A percentile compares a stretch with the other conserved stretches of the same genome.
phyloP scores from a whole-genome alignment of 1,140 invertebrate species.

The Ceratitis capitata region DNA sequence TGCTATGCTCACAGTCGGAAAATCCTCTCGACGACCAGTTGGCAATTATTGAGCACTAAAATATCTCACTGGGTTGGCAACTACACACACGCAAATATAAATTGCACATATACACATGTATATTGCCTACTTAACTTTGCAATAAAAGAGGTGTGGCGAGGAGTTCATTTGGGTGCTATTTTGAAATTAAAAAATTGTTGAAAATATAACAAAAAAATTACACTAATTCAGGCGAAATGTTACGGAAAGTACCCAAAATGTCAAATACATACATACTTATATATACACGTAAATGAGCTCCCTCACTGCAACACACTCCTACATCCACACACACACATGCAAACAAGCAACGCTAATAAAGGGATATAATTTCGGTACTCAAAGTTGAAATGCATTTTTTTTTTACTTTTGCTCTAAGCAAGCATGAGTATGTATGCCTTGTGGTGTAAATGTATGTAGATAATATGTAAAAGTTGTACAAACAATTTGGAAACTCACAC shows the following conservation, averaged over 20 bases:
- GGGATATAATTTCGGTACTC: background rate
- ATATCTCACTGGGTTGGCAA: background rate
- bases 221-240: background rate
- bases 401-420: background rate
- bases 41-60: background rate
- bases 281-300: background rate
- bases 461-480: constrained; percentile 2
- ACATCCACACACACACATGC: too few relatives aligned
- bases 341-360: background rate
- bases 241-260: background rate
- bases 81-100: background rate
- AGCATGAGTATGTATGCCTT: background rate
- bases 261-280: background rate
- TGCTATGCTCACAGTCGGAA: too few relatives aligned
- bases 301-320: too few relatives aligned
- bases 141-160: background rate
- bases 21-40: too few relatives aligned
- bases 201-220: background rate
- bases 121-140: background rate
- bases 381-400: background rate
- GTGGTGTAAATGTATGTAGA: background rate
- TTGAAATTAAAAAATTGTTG: background rate
- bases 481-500: constrained; percentile 2
- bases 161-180: constrained; percentile 12
- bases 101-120: background rate